Conservation (phyloP, 2,888 invertebrate genomes). For the Philereme transversata region DNA sequence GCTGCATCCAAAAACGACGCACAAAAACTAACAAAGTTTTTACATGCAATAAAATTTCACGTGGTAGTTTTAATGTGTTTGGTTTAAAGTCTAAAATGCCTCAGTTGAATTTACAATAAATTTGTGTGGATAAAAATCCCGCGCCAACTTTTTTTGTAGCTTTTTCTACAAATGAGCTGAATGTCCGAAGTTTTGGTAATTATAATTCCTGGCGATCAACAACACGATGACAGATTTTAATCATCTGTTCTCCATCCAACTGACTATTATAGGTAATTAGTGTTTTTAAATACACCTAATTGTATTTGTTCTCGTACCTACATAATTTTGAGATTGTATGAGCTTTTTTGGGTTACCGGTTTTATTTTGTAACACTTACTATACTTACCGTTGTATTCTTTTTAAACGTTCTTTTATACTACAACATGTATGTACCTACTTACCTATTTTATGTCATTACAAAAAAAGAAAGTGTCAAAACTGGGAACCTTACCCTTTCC, state of each 20-base stretch:
- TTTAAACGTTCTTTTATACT: too few relatives aligned
- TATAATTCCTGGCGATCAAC: conserved; percentile 30
- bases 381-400: too few relatives aligned
- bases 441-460: too few relatives aligned
- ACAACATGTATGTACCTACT: too few relatives aligned
- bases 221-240: conserved; percentile 35
- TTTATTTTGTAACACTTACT: too few relatives aligned
- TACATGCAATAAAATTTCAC: conserved; percentile 16
- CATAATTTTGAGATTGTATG: too few relatives aligned
- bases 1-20: conserved; percentile 51
- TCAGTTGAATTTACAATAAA: conserved; percentile 12
- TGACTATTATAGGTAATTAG: conserved; percentile 26
- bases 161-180: conserved; percentile 45
- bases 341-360: too few relatives aligned
- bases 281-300: conserved; percentile 2
- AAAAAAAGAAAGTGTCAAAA: too few relatives aligned
- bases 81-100: conserved; percentile 29
- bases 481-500: too few relatives aligned
- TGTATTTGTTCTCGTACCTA: too few relatives aligned
- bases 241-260: conserved; percentile 27
- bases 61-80: conserved; percentile 2
- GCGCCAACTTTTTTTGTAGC: conserved; percentile 52
- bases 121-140: conserved; percentile 35
- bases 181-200: conserved; percentile 36
- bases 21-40: conserved; percentile 41